Evolutionary conservation across 1,140 invertebrate genomes (phyloP).

Genomic region (Lamellibrachia luymesi): DNA sequence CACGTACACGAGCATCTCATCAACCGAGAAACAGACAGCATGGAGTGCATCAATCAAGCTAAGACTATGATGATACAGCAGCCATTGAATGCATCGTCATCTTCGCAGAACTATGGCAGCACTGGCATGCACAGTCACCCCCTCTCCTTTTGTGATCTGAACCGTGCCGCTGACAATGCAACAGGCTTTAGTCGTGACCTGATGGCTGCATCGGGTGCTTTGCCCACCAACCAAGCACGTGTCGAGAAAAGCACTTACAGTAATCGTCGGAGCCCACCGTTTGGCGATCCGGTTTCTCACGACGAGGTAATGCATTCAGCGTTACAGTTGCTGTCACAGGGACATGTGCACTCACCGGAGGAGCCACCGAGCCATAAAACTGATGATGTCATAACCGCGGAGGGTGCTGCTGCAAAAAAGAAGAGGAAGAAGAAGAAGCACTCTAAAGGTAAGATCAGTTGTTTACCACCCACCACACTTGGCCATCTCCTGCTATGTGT

Average conservation of each 20-base stretch:
- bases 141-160: too few species aligned
- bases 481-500: too few species aligned
- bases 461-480: background rate
- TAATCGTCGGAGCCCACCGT: background rate
- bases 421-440: background rate
- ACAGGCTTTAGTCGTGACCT: background rate
- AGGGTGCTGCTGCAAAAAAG: background rate
- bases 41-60: background rate
- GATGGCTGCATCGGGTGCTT: background rate
- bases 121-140: background rate
- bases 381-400: background rate
- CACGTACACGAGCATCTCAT: background rate
- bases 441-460: background rate
- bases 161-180: background rate
- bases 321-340: background rate
- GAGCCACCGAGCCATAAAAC: background rate
- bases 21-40: background rate
- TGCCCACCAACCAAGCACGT: background rate
- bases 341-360: background rate
- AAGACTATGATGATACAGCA: background rate
- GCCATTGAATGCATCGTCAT: background rate
- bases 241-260: background rate
- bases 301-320: background rate
- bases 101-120: background rate
- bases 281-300: background rate